Percentiles rank a stretch among this genome's conserved stretches.
Conservation (phyloP, 2,113 vertebrate species). For the Martes martes region DNA sequence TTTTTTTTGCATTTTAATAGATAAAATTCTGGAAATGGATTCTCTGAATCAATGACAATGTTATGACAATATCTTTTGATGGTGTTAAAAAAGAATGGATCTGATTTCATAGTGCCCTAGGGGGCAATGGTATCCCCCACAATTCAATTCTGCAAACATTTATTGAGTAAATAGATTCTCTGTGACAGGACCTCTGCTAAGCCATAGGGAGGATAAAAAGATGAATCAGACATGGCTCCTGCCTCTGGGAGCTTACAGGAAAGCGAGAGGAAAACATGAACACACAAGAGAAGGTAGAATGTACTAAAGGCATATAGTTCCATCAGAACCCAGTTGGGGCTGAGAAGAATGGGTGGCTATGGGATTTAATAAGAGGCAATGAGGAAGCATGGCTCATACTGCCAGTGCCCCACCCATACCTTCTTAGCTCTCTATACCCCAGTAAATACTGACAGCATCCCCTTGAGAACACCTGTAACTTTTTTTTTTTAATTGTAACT, state of each 20-base stretch:
- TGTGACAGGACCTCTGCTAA: conserved; percentile 59
- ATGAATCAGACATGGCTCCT: conserved; percentile 49
- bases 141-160: conserved; percentile 64
- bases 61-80: conserved; percentile 40
- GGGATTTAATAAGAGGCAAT: neutral
- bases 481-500: neutral
- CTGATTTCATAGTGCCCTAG: conserved; percentile 40
- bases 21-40: conserved; percentile 52
- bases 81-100: conserved; percentile 40
- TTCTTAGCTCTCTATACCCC: neutral
- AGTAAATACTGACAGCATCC: neutral
- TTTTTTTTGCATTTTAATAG: conserved; percentile 51
- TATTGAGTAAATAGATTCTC: conserved; percentile 65
- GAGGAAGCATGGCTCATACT: neutral
- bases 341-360: neutral
- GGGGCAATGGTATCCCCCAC: conserved; percentile 34
- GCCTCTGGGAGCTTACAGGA: conserved; percentile 20
- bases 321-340: neutral
- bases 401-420: too few species aligned
- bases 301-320: neutral
- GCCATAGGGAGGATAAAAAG: conserved; percentile 50
- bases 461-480: neutral
- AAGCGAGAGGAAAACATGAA: conserved; percentile 43
- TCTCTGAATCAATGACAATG: conserved; percentile 49
- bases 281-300: neutral